Evolutionary conservation across 2,113 vertebrate species (phyloP).

Genomic region (Albula goreensis): DNA sequence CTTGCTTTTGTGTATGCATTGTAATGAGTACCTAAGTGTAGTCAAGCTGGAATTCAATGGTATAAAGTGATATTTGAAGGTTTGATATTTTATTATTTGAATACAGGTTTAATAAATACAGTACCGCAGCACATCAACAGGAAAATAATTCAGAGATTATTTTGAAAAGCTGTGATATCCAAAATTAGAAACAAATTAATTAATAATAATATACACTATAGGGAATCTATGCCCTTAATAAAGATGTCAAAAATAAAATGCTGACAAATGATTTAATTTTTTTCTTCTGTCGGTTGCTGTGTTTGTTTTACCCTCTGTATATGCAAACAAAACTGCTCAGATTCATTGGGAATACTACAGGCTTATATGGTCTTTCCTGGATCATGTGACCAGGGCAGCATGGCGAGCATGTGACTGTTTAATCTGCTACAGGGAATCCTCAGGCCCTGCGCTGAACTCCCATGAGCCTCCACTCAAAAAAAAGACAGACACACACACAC

Average conservation of each 20-base stretch:
- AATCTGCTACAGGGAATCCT: background rate
- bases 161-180: too few relatives aligned
- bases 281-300: background rate
- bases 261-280: background rate
- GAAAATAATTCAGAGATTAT: too few relatives aligned
- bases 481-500: background rate
- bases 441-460: background rate
- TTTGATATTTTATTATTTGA: too few relatives aligned
- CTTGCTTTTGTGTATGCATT: constrained; percentile 28
- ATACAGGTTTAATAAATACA: too few relatives aligned
- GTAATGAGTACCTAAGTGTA: background rate
- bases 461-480: background rate
- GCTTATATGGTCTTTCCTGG: background rate
- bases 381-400: background rate
- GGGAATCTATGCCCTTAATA: too few relatives aligned
- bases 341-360: background rate
- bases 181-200: too few relatives aligned
- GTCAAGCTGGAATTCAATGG: too few relatives aligned
- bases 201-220: too few relatives aligned
- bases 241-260: too few relatives aligned
- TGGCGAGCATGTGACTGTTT: background rate
- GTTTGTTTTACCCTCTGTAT: background rate
- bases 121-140: too few relatives aligned
- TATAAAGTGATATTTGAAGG: too few relatives aligned
- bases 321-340: background rate